These are phyloP conservation scores for Rhinogobio ventralis DNA, from an alignment of 2,797 vertebrate genomes.

Conservation along the genomic window DNA sequence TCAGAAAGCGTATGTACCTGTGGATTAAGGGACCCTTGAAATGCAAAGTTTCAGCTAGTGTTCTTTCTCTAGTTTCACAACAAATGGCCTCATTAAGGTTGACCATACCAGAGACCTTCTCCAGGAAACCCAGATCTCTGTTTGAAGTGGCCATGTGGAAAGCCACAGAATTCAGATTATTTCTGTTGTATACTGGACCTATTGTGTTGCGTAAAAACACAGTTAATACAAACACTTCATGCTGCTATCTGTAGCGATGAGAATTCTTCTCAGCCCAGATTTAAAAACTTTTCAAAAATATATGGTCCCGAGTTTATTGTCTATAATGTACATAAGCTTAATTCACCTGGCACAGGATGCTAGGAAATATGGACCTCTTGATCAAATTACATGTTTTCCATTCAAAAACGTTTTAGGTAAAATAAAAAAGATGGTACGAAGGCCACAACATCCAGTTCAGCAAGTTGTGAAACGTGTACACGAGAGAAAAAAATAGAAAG, in stretches of 20 bases:
- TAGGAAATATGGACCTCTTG: slow-evolving; percentile 1
- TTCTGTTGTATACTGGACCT: slow-evolving; percentile 5
- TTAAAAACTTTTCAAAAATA: slow-evolving; percentile 71
- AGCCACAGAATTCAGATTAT: slow-evolving; percentile 8
- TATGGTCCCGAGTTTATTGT: slow-evolving; percentile 50
- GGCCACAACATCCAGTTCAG: not conserved
- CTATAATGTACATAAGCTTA: not conserved
- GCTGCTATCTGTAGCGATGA: not conserved
- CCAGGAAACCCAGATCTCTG: slow-evolving; percentile 22
- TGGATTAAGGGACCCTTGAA: slow-evolving; percentile 2
- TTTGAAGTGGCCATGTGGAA: not conserved
- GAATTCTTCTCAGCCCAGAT: too few species aligned
- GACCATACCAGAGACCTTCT: not conserved
- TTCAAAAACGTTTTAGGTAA: not conserved
- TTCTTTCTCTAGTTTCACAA: not conserved
- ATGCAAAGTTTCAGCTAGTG: too few species aligned
- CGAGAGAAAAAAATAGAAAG: slow-evolving; percentile 7
- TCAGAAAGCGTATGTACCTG: slow-evolving; percentile 4
- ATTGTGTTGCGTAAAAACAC: not conserved
- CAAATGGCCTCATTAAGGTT: not conserved
- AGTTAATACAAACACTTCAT: not conserved
- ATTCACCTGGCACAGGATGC: slow-evolving; percentile 8
- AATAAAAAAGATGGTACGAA: not conserved
- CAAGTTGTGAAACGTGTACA: slow-evolving; percentile 8
- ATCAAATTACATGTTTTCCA: not conserved